Percentiles rank a stretch among this genome's conserved stretches.
Evolutionary conservation across 2,113 vertebrate genomes (phyloP).

Genomic region (Balaenoptera acutorostrata): DNA sequence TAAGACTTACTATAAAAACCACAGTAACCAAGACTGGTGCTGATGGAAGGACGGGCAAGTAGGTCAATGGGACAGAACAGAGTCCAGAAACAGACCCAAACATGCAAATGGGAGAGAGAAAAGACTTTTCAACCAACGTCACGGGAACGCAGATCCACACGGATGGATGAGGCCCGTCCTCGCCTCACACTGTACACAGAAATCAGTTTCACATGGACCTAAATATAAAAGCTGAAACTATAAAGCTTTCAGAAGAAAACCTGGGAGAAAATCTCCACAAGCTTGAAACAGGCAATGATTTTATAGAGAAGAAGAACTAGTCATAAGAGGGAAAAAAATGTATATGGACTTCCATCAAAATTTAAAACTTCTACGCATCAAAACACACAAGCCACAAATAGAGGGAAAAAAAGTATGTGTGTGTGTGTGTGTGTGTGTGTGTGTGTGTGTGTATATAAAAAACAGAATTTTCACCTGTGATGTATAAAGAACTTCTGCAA

Average conservation of each 20-base stretch:
- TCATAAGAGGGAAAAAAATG: not conserved
- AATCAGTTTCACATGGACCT: no score
- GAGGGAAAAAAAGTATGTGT: not conserved
- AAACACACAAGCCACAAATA: not conserved
- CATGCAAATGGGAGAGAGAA: not conserved
- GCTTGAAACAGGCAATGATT: not conserved
- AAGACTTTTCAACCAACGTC: not conserved
- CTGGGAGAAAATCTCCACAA: not conserved
- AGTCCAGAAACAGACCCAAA: not conserved
- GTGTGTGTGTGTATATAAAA: not conserved
- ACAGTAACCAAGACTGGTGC: not conserved
- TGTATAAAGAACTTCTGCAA: not conserved
- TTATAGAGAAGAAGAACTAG: not conserved
- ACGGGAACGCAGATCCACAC: not conserved
- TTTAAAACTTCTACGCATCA: not conserved
- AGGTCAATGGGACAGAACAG: not conserved
- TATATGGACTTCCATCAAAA: not conserved
- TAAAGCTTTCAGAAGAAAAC: not conserved
- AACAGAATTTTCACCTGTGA: not conserved
- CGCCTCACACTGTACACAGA: not conserved
- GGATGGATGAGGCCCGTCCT: not conserved
- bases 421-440: no score
- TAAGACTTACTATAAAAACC: not conserved
- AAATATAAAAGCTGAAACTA: not conserved
- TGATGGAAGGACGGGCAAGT: not conserved